Percentiles rank a stretch among this genome's conserved stretches.
Conservation (phyloP, 2,797 vertebrate genomes). For the Cottoperca gobio region DNA sequence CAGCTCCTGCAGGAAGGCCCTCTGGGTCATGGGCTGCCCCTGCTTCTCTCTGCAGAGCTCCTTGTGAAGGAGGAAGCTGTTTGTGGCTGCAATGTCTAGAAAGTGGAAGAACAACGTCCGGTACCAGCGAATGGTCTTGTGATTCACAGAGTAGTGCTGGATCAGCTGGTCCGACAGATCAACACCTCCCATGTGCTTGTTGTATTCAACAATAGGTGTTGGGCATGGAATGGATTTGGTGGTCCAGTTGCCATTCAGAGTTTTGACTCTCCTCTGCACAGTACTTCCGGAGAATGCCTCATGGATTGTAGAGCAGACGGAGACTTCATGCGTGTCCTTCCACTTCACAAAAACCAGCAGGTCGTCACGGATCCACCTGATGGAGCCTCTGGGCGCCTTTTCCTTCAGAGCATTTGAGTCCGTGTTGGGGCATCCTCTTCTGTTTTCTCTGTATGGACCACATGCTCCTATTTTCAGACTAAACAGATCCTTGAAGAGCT, state of each 20-base stretch:
- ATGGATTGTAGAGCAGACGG: slow-evolving; percentile 41
- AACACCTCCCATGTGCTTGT: slow-evolving; percentile 32
- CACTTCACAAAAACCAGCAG: slow-evolving; percentile 34
- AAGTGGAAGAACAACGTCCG: slow-evolving; percentile 26
- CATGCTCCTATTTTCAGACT: slow-evolving; percentile 29
- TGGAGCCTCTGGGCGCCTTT: slow-evolving; percentile 12
- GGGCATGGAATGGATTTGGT: slow-evolving; percentile 17
- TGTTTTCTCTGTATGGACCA: slow-evolving; percentile 37
- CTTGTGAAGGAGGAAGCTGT: slow-evolving; percentile 46
- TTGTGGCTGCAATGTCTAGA: slow-evolving; percentile 50
- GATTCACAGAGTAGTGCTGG: slow-evolving; percentile 29
- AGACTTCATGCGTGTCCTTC: slow-evolving; percentile 27
- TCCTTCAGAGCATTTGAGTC: neutral
- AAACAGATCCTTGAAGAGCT: slow-evolving; percentile 41
- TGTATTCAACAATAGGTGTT: slow-evolving; percentile 24
- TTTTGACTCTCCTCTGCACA: slow-evolving; percentile 27
- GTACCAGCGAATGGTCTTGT: neutral
- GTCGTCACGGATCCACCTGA: slow-evolving; percentile 44
- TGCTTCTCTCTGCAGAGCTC: slow-evolving; percentile 25
- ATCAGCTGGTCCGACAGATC: slow-evolving; percentile 40
- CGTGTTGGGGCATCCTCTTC: slow-evolving; percentile 3
- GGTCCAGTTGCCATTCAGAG: neutral
- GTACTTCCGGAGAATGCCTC: neutral
- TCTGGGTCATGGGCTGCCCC: slow-evolving; percentile 22
- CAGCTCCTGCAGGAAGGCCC: slow-evolving; percentile 41